Evolutionary conservation across 2,888 invertebrate genomes (phyloP).

Genomic region (Scaptomyza cyrtandrae): DNA sequence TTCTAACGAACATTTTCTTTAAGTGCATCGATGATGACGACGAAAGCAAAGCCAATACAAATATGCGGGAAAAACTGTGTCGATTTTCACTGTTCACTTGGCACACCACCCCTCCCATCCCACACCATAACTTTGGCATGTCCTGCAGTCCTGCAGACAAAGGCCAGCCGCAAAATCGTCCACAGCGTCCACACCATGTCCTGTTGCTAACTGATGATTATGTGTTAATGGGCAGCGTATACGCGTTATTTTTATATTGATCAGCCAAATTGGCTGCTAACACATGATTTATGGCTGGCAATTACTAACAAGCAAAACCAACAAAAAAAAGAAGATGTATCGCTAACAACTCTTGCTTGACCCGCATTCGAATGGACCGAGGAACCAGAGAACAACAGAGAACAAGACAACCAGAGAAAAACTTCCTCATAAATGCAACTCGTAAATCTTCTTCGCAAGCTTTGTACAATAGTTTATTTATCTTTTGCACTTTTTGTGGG

Average conservation of each 20-base stretch:
- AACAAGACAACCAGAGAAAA: constrained; percentile 15
- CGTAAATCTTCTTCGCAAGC: constrained; percentile 66
- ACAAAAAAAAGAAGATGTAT: constrained; percentile 49
- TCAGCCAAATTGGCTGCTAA: constrained; percentile 74
- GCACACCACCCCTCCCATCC: no score
- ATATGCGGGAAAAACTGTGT: constrained; percentile 49
- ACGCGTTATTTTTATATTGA: constrained; percentile 66
- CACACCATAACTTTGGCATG: not conserved
- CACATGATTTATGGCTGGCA: constrained; percentile 72
- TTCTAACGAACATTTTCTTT: not conserved
- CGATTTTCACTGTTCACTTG: constrained; percentile 20
- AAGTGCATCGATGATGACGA: not conserved
- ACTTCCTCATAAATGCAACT: constrained; percentile 69
- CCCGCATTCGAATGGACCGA: constrained; percentile 6
- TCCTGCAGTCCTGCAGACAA: constrained; percentile 16
- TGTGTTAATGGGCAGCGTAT: constrained; percentile 66
- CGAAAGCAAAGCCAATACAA: constrained; percentile 43
- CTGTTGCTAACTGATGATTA: constrained; percentile 55
- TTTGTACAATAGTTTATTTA: constrained; percentile 46
- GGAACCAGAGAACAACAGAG: not conserved
- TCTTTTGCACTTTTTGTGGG: constrained; percentile 1
- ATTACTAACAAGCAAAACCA: constrained; percentile 45
- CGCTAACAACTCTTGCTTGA: constrained; percentile 42
- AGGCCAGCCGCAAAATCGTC: not conserved
- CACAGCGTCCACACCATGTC: not conserved